Evolutionary conservation across 2,113 vertebrate species (phyloP), one percentile per base, ranked within the genome.

Genomic region (Anguilla japonica): DNA sequence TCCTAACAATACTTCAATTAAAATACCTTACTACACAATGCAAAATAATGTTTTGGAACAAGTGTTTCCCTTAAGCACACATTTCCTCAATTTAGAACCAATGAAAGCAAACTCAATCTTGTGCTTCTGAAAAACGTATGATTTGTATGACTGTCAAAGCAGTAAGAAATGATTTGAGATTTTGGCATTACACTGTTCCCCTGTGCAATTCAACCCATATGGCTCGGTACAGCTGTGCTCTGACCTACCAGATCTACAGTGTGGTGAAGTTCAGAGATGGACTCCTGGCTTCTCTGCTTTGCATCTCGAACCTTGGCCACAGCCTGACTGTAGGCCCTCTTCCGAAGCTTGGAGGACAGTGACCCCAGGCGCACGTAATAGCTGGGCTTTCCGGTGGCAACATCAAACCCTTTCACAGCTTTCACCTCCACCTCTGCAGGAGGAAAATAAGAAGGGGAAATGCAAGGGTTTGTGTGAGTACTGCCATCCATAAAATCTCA

Each of bases 321-420:
- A 18, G 97, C 96, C 92, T 96, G 96, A 67, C 95, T 93, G 92
- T 98, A 98, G 41, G 96, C 96, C 87, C 98, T 95, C 83, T 92
- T 89, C 2, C 96, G 95, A 63, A 99, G 87, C 89, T 98, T 98
- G 82, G 92, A 93, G 86, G 97, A 98, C 20, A 99, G 93, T 2
- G 96, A 97, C 18, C 97, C 97, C 90, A 99, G 89, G 80, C 98
- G 95, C 67, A 97, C 8, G 0, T 97, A 99, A 91, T 96, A 98
- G 93, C 95, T 97, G 79, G 91, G 92, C 88, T 96, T 95, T 53
- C 94, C 93, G 83, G 91, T 83, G 83, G 57, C 91, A n/a, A 71
- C 20, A 83, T 97, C 96, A 88, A 96, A 97, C 84, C 96, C 96
- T 91, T 95, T 93, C 6, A 95, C 86, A 0, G 93, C 91, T 90